Evolutionary conservation across 1,140 invertebrate genomes (phyloP).

Genomic region (Manduca sexta): DNA sequence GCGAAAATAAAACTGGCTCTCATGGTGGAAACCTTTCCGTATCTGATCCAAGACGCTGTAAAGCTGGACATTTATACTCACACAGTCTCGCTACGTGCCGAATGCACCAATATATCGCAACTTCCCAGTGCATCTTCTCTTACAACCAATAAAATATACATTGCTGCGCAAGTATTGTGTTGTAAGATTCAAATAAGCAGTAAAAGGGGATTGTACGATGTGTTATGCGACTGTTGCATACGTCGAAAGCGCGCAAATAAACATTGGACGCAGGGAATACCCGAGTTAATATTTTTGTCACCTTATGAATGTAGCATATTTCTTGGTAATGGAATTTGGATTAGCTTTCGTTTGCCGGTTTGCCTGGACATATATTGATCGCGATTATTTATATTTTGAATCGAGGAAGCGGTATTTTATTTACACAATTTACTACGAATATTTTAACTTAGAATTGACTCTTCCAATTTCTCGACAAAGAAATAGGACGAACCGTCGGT

Average conservation of each 20-base stretch:
- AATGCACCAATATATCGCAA: too few relatives aligned
- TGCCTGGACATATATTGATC: not conserved
- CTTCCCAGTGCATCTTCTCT: too few relatives aligned
- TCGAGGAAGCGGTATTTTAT: too few relatives aligned
- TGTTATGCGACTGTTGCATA: not conserved
- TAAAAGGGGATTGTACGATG: constrained; percentile 18
- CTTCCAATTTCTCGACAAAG: too few relatives aligned
- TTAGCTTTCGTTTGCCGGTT: not conserved
- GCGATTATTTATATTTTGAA: too few relatives aligned
- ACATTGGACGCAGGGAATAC: constrained; percentile 52
- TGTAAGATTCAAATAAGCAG: not conserved
- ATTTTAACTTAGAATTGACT: too few relatives aligned
- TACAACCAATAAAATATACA: constrained; percentile 6
- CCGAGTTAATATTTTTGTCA: constrained; percentile 49
- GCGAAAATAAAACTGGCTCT: constrained; percentile 33
- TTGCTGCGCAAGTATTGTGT: constrained; percentile 6
- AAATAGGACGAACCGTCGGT: too few relatives aligned
- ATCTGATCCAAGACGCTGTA: constrained; percentile 21
- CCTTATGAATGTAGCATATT: constrained; percentile 31
- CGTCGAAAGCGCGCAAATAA: constrained; percentile 20
- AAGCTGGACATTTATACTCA: constrained; percentile 38
- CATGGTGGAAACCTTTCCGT: constrained; percentile 31
- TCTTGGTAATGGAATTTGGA: not conserved
- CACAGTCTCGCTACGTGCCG: constrained; percentile 10
- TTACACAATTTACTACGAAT: too few relatives aligned